Base-by-base conservation (phyloP, 2,113 vertebrate genomes). In the Copsychus sechellarum region DNA sequence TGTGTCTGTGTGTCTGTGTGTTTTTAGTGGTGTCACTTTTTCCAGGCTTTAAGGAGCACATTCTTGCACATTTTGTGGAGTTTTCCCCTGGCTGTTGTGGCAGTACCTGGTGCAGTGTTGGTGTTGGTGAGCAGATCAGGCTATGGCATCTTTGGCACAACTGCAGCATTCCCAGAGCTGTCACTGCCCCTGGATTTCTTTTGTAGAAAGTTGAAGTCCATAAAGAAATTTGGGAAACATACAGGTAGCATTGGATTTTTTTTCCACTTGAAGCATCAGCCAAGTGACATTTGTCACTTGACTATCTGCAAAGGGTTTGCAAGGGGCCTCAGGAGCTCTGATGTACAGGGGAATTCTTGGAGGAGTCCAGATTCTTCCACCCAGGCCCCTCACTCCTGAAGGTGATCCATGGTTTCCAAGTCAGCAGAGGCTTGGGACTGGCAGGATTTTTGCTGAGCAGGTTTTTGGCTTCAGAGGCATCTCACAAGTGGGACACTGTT, bases 221-320 rank as follows among this genome's bases (percentile, higher is more conserved):
- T 60, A 60, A 71, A 50, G 62, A 47, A 90, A 90, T 73, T 53
- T 43, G 62, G 28, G 62, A 51, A 91, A 47, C 20, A 11, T 38
- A 67, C 1, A 7, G 81, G 24, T 22, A 81, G 23, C 25, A 20
- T 80, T 88, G 70, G 70, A 62, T 91, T 58, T 69, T 40, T 76
- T 72, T 57, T 66, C 62, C 90, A 31, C 57, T 54, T 66, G 84
- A 91, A 90, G 91, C 90, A 88, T 56, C 85, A 95, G 87, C 93
- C 85, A 87, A 38, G 45, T 81, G 86, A 36, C 74, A 38, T 95
- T 87, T 89, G 45, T 69, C n/a, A n/a, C n/a, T n/a, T n/a, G 42
- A 24, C 34, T 3, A 0, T 48, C 43, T 70, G 57, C 56, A 56
- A 0, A 81, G 34, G 50, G 50, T 54, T 50, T 70, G 17, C 24